phyloP scores from a whole-genome alignment of 2,888 invertebrate genomes.

The Sminthurinus aureus region DNA sequence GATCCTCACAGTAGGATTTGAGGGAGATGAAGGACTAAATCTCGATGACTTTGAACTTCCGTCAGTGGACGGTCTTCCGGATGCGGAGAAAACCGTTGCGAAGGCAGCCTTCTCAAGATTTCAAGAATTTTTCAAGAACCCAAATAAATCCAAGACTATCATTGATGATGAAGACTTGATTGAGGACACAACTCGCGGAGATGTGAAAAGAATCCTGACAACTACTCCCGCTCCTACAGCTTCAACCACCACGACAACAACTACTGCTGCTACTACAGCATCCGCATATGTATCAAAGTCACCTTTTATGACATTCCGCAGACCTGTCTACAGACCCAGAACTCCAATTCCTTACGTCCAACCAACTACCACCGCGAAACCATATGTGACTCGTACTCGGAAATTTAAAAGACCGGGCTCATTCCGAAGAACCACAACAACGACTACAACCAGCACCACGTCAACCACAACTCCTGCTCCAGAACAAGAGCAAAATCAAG shows the following conservation, averaged over 20 bases:
- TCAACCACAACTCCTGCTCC: neutral
- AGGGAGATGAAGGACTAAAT: conserved; percentile 59
- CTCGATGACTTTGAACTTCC: conserved; percentile 57
- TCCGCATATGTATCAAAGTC: neutral
- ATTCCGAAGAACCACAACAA: conserved; percentile 23
- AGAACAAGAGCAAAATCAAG: neutral
- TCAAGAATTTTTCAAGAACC: conserved; percentile 55
- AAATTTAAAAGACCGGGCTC: conserved; percentile 30
- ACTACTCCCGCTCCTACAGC: conserved; percentile 22
- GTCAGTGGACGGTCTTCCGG: conserved; percentile 44
- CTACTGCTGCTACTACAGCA: conserved; percentile 6
- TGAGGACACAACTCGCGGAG: conserved; percentile 15
- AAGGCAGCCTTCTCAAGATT: conserved; percentile 57
- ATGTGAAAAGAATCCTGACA: conserved; percentile 19
- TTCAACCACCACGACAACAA: neutral
- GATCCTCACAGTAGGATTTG: conserved; percentile 58
- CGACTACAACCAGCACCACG: neutral
- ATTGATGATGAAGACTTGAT: conserved; percentile 33
- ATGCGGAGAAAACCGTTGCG: conserved; percentile 55
- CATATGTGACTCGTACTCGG: conserved; percentile 14
- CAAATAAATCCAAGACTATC: conserved; percentile 41
- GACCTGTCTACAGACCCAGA: conserved; percentile 33
- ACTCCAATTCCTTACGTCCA: neutral
- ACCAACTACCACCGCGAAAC: conserved; percentile 5
- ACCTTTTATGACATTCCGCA: neutral